Evolutionary conservation across 2,113 vertebrate genomes (phyloP).

Genomic region (Anoplopoma fimbria): DNA sequence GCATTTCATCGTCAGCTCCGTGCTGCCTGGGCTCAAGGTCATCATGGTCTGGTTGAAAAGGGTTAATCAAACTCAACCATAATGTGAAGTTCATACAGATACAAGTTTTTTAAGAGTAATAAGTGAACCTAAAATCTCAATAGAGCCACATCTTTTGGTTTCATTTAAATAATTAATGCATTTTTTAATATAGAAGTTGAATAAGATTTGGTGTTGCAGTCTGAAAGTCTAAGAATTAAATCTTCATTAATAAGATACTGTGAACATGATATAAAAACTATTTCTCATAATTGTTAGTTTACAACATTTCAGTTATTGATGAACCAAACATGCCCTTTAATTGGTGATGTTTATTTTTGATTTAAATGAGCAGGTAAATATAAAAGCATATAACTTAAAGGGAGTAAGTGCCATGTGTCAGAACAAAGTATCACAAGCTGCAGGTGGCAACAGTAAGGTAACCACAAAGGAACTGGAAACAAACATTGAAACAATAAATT

Average conservation of each 20-base stretch:
- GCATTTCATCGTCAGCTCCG: background rate
- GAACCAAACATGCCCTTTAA: background rate
- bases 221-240: too few relatives aligned
- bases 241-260: background rate
- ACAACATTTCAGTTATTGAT: background rate
- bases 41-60: too few relatives aligned
- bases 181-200: background rate
- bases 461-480: background rate
- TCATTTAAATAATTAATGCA: background rate
- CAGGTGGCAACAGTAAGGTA: background rate
- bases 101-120: background rate
- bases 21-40: too few relatives aligned
- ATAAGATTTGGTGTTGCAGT: background rate
- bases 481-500: constrained; percentile 27
- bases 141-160: background rate
- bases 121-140: background rate
- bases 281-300: background rate
- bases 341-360: background rate
- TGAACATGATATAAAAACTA: background rate
- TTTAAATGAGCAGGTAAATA: constrained; percentile 13
- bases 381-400: background rate
- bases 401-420: background rate
- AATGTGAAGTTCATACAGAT: background rate
- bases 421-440: background rate
- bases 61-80: background rate